Base-by-base conservation (phyloP, 2,888 invertebrate genomes). In the Cephus pygmeus region DNA sequence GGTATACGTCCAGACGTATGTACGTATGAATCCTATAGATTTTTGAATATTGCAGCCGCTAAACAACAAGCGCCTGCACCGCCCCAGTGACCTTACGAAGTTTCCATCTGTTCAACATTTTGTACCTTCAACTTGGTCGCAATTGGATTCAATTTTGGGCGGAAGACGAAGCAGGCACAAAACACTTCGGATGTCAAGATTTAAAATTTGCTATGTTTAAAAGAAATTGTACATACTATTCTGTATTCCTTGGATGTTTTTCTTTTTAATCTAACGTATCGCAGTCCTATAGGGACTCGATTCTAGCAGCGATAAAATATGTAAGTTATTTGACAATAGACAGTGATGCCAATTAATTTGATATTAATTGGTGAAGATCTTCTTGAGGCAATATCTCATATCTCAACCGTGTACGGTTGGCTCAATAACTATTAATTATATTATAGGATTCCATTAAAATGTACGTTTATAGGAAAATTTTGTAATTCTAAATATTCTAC, bases 61-160 rank as follows among this genome's bases (percentile, higher is more conserved):
- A 91, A 91, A 83, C 91, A 91, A 85, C 91, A 91, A 84, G 91
- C 91, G 80, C 91, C 91, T 77, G 89, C 88, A 34, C 71, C 71
- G 31, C 71, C 71, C 9, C 56, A 56, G 56, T 56, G 56, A 56
- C 56, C 56, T 23, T 56, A 56, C 9, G 56, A 56, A 56, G 56
- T 56, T 56, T 56, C 23, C 56, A 23, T 3, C 23, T 23, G 23
- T 23, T 56, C 56, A 56, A 56, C 56, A 56, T 56, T 56, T 56
- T 56, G 23, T 56, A 23, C 9, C 56, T 56, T 56, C 56, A 56
- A 23, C 56, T 9, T 9, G 23, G 23, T 2, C 56, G 56, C 56
- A 9, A 56, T 23, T 23, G 56, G 56, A 56, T 23, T 56, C 9
- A 23, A 23, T 56, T 56, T 56, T 56, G 23, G 56, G 23, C 56